Percentiles rank a stretch among this genome's conserved stretches.
Conservation (phyloP, 2,797 vertebrate genomes). For the Sebastes kiyomatsui region DNA sequence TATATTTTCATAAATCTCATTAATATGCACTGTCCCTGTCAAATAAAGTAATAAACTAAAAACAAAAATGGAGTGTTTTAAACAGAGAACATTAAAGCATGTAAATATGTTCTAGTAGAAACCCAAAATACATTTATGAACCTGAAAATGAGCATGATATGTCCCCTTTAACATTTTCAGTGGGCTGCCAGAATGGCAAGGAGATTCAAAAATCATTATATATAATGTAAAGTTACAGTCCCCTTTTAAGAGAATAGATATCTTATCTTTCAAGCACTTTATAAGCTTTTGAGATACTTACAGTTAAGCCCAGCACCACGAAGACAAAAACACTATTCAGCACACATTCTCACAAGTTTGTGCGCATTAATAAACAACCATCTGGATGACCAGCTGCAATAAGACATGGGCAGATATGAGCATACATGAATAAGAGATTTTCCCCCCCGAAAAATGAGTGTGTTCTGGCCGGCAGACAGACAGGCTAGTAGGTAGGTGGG, state of each 20-base stretch:
- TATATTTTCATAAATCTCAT: too few relatives aligned
- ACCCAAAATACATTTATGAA: too few relatives aligned
- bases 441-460: neutral
- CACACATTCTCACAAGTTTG: neutral
- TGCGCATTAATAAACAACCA: conserved; percentile 31
- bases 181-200: neutral
- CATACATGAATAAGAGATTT: conserved; percentile 30
- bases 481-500: conserved; percentile 54
- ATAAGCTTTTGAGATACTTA: neutral
- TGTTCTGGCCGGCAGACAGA: conserved; percentile 50
- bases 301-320: neutral
- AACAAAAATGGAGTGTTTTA: too few relatives aligned
- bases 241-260: neutral
- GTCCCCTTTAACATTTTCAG: neutral
- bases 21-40: too few relatives aligned
- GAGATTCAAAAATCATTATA: neutral
- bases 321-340: neutral
- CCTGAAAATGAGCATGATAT: too few relatives aligned
- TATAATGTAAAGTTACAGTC: neutral
- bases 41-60: too few relatives aligned
- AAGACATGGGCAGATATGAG: conserved; percentile 17
- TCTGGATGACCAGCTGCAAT: conserved; percentile 30
- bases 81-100: too few relatives aligned
- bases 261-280: neutral
- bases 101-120: too few relatives aligned